phyloP scores from a whole-genome alignment of 2,888 invertebrate genomes.

The Meteorus cinctellus region DNA sequence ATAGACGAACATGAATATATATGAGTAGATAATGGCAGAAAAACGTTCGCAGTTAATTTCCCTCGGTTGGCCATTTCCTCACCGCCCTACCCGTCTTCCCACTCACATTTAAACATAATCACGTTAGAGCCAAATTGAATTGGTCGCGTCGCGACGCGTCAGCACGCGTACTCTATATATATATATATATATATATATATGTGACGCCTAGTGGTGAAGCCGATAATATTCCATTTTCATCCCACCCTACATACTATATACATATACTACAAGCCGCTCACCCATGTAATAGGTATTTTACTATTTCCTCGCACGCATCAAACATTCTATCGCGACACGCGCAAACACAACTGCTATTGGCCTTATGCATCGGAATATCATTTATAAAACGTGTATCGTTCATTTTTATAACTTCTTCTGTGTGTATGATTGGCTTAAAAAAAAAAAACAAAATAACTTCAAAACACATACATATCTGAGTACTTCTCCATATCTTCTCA shows the following conservation, averaged over 20 bases:
- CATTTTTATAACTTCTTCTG: no score
- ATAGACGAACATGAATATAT: neutral
- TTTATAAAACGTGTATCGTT: neutral
- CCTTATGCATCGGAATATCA: neutral
- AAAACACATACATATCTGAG: no score
- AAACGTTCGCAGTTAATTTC: constrained; percentile 17
- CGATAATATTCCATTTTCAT: constrained; percentile 12
- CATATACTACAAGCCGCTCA: neutral
- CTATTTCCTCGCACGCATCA: constrained; percentile 6
- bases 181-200: neutral
- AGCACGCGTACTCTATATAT: constrained; percentile 31
- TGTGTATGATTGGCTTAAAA: no score
- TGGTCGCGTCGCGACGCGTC: constrained; percentile 45
- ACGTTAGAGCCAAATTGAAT: constrained; percentile 53
- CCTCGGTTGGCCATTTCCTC: constrained; percentile 4
- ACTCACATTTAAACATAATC: constrained; percentile 49
- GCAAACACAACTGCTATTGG: neutral
- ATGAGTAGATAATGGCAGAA: neutral
- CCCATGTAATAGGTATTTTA: neutral
- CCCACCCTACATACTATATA: constrained; percentile 8
- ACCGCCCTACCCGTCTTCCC: constrained; percentile 26
- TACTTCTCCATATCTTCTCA: no score
- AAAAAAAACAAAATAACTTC: no score
- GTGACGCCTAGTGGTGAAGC: constrained; percentile 26
- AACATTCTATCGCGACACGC: constrained; percentile 9